A percentile compares a stretch with the other conserved stretches of the same genome.
These are phyloP conservation scores for Scomberomorus guttatus DNA, from an alignment of 2,797 vertebrate genomes.

Conservation along the genomic window DNA sequence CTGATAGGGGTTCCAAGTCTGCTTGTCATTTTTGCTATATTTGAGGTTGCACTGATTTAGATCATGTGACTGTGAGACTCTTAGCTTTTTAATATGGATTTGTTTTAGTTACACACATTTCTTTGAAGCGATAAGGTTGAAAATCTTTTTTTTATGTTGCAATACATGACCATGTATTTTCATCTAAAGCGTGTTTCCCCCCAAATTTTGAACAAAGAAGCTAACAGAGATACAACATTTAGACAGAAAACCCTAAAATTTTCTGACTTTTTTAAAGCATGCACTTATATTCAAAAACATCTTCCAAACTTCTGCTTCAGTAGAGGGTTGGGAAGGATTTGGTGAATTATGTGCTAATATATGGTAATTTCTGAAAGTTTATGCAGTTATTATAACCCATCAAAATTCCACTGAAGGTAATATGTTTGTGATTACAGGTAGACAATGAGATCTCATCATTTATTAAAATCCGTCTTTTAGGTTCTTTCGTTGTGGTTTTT, in stretches of 20 bases:
- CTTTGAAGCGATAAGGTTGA: background rate
- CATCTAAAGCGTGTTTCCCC: background rate
- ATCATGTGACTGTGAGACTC: background rate
- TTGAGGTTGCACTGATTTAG: background rate
- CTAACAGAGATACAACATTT: background rate
- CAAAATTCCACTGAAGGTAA: background rate
- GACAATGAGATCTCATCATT: background rate
- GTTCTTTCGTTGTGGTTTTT: too few relatives aligned
- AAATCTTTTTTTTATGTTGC: background rate
- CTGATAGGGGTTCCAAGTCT: background rate
- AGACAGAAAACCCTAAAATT: background rate
- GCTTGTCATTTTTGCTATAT: background rate
- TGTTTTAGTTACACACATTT: background rate
- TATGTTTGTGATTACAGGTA: background rate
- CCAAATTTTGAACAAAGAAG: background rate
- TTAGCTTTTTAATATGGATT: slow-evolving; percentile 1
- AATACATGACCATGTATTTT: background rate
- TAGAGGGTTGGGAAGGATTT: background rate
- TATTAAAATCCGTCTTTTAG: background rate
- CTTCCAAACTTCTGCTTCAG: background rate
- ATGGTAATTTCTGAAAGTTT: background rate
- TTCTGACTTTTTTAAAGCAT: background rate
- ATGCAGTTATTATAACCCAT: background rate
- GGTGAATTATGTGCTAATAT: background rate
- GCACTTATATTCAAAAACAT: background rate